Evolutionary conservation across 2,888 invertebrate genomes (phyloP).

Genomic region (Amphipyra berbera): DNA sequence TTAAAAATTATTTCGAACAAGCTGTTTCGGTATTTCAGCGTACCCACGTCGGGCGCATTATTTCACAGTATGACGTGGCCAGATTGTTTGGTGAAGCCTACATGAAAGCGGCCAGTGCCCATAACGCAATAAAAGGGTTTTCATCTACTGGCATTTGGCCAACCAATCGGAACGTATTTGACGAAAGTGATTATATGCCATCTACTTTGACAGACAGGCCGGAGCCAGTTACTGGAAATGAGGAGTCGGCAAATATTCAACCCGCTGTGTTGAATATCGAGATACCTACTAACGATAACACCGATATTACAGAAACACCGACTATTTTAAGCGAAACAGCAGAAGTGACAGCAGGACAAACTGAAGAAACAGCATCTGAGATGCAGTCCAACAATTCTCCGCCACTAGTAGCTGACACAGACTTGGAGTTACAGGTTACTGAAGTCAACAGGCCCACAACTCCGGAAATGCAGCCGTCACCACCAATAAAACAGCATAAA

Average conservation of each 20-base stretch:
- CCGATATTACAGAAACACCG: constrained; percentile 5
- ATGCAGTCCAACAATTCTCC: too few species aligned
- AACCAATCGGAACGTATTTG: constrained; percentile 42
- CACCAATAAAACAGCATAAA: constrained; percentile 20
- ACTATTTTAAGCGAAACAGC: too few species aligned
- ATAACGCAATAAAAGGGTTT: constrained; percentile 51
- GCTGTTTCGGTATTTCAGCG: constrained; percentile 36
- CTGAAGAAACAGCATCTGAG: too few species aligned
- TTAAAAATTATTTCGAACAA: constrained; percentile 43
- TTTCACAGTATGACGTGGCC: constrained; percentile 46
- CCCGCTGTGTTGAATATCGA: background rate
- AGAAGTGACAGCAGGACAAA: too few species aligned
- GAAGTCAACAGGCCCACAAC: background rate
- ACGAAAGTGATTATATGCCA: constrained; percentile 40
- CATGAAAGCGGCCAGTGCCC: constrained; percentile 40
- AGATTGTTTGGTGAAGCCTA: constrained; percentile 36
- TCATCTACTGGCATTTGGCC: constrained; percentile 44
- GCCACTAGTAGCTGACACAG: too few species aligned
- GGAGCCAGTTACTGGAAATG: constrained; percentile 20
- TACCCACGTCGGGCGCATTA: constrained; percentile 41
- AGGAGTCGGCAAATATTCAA: constrained; percentile 8
- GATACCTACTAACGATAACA: too few species aligned
- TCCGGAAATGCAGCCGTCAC: constrained; percentile 22
- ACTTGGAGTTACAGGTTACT: too few species aligned
- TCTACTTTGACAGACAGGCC: constrained; percentile 36